A percentile compares a stretch with the other conserved stretches of the same genome.
These are phyloP conservation scores for Podarcis muralis DNA, from an alignment of 2,113 vertebrate genomes.

Conservation along the genomic window DNA sequence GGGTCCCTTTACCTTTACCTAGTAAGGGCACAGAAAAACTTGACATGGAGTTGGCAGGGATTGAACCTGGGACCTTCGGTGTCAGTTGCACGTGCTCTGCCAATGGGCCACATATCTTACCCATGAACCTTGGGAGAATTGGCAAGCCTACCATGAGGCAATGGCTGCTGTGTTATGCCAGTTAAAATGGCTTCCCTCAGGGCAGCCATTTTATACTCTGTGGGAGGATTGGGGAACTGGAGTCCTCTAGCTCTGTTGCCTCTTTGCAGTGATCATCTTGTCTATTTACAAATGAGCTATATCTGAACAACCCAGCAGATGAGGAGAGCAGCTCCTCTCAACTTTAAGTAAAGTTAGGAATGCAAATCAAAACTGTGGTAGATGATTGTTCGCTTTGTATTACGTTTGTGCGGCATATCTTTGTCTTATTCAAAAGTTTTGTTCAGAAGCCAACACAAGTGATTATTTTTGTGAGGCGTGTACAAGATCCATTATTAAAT, in stretches of 20 bases:
- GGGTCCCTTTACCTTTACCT: too few species aligned
- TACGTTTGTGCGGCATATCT: conserved; percentile 35
- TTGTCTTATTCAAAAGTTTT: conserved; percentile 60
- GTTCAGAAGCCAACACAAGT: conserved; percentile 69
- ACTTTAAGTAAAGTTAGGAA: conserved; percentile 49
- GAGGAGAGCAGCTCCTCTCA: conserved; percentile 22
- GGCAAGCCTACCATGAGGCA: not conserved
- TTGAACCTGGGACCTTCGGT: too few species aligned
- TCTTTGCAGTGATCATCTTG: too few species aligned
- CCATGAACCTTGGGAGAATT: not conserved
- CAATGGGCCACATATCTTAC: too few species aligned
- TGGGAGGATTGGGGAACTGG: too few species aligned
- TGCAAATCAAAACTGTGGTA: conserved; percentile 52
- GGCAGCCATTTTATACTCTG: too few species aligned
- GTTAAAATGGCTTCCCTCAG: not conserved
- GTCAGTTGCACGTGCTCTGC: too few species aligned
- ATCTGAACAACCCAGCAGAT: conserved; percentile 50
- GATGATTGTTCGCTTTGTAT: conserved; percentile 48
- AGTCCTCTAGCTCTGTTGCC: too few species aligned
- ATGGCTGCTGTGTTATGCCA: not conserved
- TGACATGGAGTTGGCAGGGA: too few species aligned
- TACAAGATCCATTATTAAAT: conserved; percentile 79
- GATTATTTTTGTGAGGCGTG: conserved; percentile 78
- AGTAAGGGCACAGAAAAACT: not conserved
- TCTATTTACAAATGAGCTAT: too few species aligned